A percentile compares a stretch with the other conserved stretches of the same genome.
These are phyloP conservation scores for Heliconius cydno DNA, from an alignment of 2,888 invertebrate species.

Conservation along the genomic window DNA sequence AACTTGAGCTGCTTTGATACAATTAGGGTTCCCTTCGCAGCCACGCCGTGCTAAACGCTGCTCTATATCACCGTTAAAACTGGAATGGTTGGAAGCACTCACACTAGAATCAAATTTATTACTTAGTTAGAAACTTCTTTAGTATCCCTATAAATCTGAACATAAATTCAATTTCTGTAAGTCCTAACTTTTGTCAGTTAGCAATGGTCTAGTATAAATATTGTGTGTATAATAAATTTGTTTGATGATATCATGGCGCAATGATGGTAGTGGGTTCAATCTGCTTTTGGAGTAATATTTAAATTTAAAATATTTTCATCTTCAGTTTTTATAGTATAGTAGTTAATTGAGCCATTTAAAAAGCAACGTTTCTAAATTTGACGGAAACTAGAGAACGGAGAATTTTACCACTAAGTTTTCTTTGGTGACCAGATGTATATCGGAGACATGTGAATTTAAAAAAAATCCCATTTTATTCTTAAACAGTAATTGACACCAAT, in stretches of 20 bases:
- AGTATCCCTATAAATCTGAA: slow-evolving; percentile 19
- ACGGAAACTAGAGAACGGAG: neutral
- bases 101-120: slow-evolving; percentile 28
- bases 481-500: neutral
- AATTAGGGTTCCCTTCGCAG: slow-evolving; percentile 20
- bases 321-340: neutral
- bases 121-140: slow-evolving; percentile 29
- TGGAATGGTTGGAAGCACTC: slow-evolving; percentile 30
- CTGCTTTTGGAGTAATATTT: neutral
- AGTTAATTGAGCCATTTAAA: neutral
- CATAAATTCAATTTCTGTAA: slow-evolving; percentile 23
- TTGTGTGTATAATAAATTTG: slow-evolving; percentile 6
- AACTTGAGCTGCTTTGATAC: slow-evolving; percentile 25
- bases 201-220: neutral
- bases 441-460: neutral
- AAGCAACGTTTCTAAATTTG: neutral
- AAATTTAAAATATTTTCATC: neutral
- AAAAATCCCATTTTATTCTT: neutral
- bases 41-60: slow-evolving; percentile 24
- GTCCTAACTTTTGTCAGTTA: slow-evolving; percentile 11
- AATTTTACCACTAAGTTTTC: neutral
- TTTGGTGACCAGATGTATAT: neutral
- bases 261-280: neutral
- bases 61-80: slow-evolving; percentile 33
- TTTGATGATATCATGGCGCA: neutral